Evolutionary conservation across 2,888 invertebrate genomes (phyloP).

Genomic region (Acanthoscelides obtectus): DNA sequence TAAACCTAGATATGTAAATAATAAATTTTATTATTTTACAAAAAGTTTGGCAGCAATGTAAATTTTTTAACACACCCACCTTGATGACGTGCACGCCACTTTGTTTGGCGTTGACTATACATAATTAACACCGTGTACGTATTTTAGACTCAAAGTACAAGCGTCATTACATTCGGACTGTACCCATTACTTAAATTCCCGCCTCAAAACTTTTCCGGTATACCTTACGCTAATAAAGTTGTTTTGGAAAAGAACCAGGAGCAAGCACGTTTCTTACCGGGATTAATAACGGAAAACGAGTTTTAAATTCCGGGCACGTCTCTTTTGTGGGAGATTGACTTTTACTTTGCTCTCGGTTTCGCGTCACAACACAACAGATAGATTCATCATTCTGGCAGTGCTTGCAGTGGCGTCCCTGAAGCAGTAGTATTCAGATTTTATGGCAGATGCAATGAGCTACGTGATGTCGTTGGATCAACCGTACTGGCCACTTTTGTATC

Average conservation of each 20-base stretch:
- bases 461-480: too few species aligned
- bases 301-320: background rate
- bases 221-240: background rate
- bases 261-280: background rate
- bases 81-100: too few species aligned
- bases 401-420: background rate
- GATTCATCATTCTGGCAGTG: background rate
- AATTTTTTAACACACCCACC: too few species aligned
- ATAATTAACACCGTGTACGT: too few species aligned
- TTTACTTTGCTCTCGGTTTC: background rate
- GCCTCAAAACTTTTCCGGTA: background rate
- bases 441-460: too few species aligned
- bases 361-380: background rate
- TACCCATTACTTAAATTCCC: background rate
- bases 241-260: background rate
- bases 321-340: background rate
- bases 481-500: too few species aligned
- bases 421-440: too few species aligned
- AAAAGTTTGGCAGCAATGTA: too few species aligned
- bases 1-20: too few species aligned
- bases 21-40: too few species aligned
- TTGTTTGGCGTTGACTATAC: too few species aligned
- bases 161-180: background rate
- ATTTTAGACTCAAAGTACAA: too few species aligned
- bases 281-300: background rate